phyloP scores from a whole-genome alignment of 1,140 invertebrate genomes.

The Euschistus heros region DNA sequence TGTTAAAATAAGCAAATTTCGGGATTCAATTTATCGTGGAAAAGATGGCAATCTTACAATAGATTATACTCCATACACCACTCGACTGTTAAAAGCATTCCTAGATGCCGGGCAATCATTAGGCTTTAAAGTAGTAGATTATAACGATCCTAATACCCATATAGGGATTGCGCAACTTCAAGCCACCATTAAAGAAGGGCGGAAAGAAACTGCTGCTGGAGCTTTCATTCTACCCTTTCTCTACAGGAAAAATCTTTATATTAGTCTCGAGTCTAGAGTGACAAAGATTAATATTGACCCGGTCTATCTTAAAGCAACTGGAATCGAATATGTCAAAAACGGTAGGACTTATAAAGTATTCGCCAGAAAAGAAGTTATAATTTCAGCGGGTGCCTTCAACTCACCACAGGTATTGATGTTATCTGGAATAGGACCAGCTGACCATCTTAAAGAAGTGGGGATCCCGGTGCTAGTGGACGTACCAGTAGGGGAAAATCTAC shows the following conservation, averaged over 20 bases:
- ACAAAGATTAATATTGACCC: conserved; percentile 55
- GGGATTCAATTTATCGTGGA: conserved; percentile 49
- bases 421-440: conserved; percentile 59
- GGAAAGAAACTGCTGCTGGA: conserved; percentile 48
- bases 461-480: conserved; percentile 53
- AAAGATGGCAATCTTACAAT: conserved; percentile 55
- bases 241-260: conserved; percentile 53
- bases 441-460: conserved; percentile 53
- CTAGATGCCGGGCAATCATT: conserved; percentile 44
- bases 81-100: conserved; percentile 40
- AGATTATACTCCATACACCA: conserved; percentile 48
- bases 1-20: conserved; percentile 35
- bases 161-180: conserved; percentile 52
- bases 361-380: conserved; percentile 51
- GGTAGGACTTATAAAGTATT: conserved; percentile 37
- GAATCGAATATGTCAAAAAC: conserved; percentile 52
- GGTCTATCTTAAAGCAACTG: conserved; percentile 45
- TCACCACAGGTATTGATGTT: conserved; percentile 59
- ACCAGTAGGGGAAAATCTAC: conserved; percentile 65
- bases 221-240: conserved; percentile 45
- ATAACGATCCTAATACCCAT: conserved; percentile 41
- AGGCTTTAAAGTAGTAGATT: conserved; percentile 43
- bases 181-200: conserved; percentile 50
- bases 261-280: conserved; percentile 52
- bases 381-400: conserved; percentile 56